Percentiles rank a stretch among this genome's conserved stretches.
phyloP scores from a whole-genome alignment of 1,140 invertebrate species.

The Aleiodes sp. region DNA sequence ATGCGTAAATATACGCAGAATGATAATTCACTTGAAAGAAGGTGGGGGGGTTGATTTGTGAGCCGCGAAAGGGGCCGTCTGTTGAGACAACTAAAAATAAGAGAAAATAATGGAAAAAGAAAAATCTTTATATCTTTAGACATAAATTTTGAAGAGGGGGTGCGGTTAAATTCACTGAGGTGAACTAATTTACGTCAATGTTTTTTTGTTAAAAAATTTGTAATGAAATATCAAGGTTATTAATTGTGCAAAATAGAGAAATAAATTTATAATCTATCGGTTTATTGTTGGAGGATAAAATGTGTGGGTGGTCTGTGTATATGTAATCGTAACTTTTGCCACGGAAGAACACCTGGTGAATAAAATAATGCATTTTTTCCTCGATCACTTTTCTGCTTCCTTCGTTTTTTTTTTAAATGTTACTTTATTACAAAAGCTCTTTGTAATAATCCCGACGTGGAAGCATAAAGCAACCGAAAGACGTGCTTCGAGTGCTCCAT shows the following conservation, averaged over 20 bases:
- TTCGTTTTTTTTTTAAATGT: background rate
- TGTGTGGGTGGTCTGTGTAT: background rate
- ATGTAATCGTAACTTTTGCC: background rate
- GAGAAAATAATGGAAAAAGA: background rate
- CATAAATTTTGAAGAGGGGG: conserved; percentile 2
- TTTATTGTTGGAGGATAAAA: background rate
- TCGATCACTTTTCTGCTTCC: no score
- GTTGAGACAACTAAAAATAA: background rate
- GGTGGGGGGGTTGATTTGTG: background rate
- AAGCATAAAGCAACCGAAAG: background rate
- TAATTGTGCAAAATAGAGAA: no score
- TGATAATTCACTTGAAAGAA: conserved; percentile 1
- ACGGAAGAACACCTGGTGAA: background rate
- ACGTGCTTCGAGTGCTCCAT: conserved; percentile 6
- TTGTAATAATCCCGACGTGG: conserved; percentile 1
- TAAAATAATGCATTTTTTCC: no score
- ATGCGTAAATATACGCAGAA: background rate
- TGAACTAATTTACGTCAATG: background rate
- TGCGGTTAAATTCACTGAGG: background rate
- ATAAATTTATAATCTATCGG: no score
- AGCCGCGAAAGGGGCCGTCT: background rate
- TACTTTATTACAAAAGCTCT: background rate
- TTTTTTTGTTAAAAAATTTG: background rate
- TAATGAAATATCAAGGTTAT: background rate
- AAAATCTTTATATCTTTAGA: background rate